Evolutionary conservation across 2,888 invertebrate genomes (phyloP), one percentile per base, ranked within the genome.

Genomic region (Lasioglossum oenotherae): DNA sequence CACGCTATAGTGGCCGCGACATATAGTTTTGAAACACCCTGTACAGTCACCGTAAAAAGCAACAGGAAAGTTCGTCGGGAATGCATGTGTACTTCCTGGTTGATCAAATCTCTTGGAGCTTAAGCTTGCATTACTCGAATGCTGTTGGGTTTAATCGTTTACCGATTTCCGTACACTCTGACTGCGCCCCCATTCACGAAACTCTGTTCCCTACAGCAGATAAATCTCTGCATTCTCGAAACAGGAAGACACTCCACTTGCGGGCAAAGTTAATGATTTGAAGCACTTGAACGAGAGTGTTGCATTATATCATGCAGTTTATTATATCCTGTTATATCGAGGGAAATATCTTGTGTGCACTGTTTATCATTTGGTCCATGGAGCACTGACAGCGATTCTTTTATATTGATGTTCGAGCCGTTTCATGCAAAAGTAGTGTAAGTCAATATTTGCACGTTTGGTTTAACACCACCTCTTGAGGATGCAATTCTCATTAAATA

Each of bases 131-230:
- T 72, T 72, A 72, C 44, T 27, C 44, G 44, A 72, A 72, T 46
- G 44, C 72, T 44, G 72, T 44, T 46, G 44, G 72, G 72, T 72
- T 72, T 72, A 72, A 72, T 72, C 46, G 72, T 72, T 72, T 72
- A 46, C 72, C 72, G 41, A 72, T 72, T 72, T 72, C 72, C 72
- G 72, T 44, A 44, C 72, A 27, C 27, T 46, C 72, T 46, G 44
- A 27, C 72, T 72, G 16, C 46, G 27, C n/a, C 27, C 16, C 44
- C 44, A 46, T 72, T 72, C 44, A 46, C 72, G 14, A 44, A 72
- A 72, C 27, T 72, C 44, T 31, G 44, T 72, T 27, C 44, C 44
- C 27, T 23, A 44, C 72, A 19, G 72, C 46, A 72, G 44, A 72
- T 72, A 72, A 72, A 44, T 44, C n/a, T 72, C 72, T 27, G 19